Conservation (phyloP, 2,113 vertebrate genomes). For the Petroica traversi region DNA sequence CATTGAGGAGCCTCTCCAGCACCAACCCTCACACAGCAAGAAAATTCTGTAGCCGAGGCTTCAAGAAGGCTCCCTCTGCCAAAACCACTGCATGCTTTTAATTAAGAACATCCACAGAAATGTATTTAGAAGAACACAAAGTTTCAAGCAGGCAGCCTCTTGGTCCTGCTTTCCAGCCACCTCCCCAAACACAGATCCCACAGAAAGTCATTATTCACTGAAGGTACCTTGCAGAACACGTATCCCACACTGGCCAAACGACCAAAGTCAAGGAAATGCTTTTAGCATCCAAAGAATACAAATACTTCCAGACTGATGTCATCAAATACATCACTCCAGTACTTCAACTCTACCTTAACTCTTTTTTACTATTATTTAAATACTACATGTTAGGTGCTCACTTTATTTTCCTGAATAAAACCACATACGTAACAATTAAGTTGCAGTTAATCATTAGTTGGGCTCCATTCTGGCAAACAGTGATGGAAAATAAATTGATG, state of each 20-base stretch:
- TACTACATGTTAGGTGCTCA: background rate
- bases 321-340: background rate
- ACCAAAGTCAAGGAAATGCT: background rate
- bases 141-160: background rate
- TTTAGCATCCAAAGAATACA: background rate
- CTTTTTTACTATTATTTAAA: background rate
- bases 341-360: background rate
- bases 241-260: background rate
- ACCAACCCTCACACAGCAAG: background rate
- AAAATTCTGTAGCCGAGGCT: background rate
- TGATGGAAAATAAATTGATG: background rate
- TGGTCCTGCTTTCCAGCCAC: background rate
- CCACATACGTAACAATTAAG: background rate
- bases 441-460: background rate
- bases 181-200: background rate
- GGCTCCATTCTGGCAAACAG: background rate
- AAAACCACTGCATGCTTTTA: slow-evolving; percentile 35
- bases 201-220: background rate
- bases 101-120: background rate
- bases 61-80: background rate
- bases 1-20: background rate
- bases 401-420: background rate
- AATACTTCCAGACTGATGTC: background rate
- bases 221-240: background rate
- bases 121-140: background rate